Evolutionary conservation across 2,113 vertebrate genomes (phyloP).

Genomic region (Trochalopteron elliotii): DNA sequence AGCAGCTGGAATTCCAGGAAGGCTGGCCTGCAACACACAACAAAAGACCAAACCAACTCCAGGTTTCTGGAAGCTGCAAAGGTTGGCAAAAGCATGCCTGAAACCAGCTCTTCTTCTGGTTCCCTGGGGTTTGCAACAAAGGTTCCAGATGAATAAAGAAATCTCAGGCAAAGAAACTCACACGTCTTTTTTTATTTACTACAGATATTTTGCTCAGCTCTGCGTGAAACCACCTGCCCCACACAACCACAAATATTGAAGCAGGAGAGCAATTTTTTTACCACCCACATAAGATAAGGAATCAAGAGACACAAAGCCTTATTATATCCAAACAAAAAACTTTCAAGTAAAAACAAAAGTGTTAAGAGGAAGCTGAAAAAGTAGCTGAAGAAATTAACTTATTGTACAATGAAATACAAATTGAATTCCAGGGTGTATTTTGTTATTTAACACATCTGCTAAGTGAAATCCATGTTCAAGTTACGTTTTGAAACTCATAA

Average conservation of each 20-base stretch:
- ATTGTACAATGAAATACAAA: constrained; percentile 20
- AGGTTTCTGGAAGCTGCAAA: background rate
- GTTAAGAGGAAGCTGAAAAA: constrained; percentile 37
- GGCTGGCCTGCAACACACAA: background rate
- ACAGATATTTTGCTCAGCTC: constrained; percentile 9
- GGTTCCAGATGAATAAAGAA: background rate
- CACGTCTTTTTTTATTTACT: background rate
- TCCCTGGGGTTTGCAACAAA: background rate
- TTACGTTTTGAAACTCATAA: background rate
- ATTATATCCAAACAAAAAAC: constrained; percentile 58
- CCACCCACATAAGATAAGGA: constrained; percentile 61
- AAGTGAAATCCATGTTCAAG: background rate
- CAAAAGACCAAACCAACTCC: background rate
- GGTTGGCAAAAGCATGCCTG: background rate
- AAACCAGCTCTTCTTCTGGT: background rate
- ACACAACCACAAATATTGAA: constrained; percentile 49
- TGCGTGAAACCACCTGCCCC: constrained; percentile 50
- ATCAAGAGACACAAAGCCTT: constrained; percentile 39
- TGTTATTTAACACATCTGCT: background rate
- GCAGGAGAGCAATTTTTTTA: constrained; percentile 41
- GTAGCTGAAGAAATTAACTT: constrained; percentile 18
- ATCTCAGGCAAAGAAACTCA: background rate
- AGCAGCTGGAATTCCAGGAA: background rate
- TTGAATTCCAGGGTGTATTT: background rate
- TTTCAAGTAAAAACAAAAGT: constrained; percentile 39